Base-by-base conservation (phyloP, 2,888 invertebrate species). In the Bembecia ichneumoniformis region DNA sequence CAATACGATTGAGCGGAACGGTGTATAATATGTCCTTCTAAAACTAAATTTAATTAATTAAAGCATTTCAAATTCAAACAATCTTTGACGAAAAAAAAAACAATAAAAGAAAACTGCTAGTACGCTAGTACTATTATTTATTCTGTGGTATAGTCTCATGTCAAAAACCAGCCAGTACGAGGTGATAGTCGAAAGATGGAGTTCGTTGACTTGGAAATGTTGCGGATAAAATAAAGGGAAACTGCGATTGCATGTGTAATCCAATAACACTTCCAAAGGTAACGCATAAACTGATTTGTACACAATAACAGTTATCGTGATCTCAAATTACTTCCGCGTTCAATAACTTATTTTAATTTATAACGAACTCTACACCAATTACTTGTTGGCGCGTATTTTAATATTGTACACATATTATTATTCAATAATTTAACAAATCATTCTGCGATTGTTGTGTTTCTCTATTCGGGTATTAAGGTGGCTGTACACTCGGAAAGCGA, bases 391-490 rank as follows among this genome's bases (percentile, higher is more conserved):
- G 45, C 28, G 20, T 14, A 45, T 44, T 35, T 35, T 43, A 43
- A 34, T 49, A 46, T 49, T 49, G 17, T 35, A 14, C 40, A 14
- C 5, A 40, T 40, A 40, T 40, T 9, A 35, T 49, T 36, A 49
- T 49, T 49, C 13, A 36, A 45, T 20, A 49, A 49, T 47, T 16
- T 35, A 20, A 35, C 48, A 49, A 15, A 48, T 44, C 43, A 34
- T 14, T 20, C 36, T 43, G 9, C 43, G 40, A 40, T 40, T 40
- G 11, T 40, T 40, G 14, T 14, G n/a, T 40, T 40, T 40, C 28
- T 28, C 9, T 28, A 28, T 28, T 28, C 28, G 7, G 28, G 9
- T 28, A 28, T 28, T 28, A 28, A 28, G 28, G 28, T 28, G 2
- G 28, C 7, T 7, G 0, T 28, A 2, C 28, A 28, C 28, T 28